These are phyloP conservation scores for Triops cancriformis DNA, from an alignment of 1,140 invertebrate genomes.

Conservation along the genomic window DNA sequence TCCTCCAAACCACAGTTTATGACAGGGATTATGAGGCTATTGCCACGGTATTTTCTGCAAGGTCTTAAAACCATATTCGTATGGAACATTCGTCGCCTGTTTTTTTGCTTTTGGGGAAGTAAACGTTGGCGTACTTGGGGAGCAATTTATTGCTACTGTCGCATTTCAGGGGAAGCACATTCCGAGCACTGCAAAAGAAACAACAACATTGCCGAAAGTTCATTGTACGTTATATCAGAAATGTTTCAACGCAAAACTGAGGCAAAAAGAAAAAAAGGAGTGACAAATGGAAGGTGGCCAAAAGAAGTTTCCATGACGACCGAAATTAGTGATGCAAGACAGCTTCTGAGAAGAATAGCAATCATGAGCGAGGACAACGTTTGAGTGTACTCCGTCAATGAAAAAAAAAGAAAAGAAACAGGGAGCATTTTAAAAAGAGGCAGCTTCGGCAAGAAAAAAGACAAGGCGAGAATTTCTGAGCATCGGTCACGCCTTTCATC, in stretches of 20 bases:
- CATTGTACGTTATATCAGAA: neutral
- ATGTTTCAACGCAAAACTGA: too few relatives aligned
- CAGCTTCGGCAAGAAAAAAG: too few relatives aligned
- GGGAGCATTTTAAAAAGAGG: too few relatives aligned
- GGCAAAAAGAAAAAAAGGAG: too few relatives aligned
- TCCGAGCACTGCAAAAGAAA: neutral
- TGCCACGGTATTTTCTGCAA: neutral
- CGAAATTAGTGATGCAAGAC: neutral
- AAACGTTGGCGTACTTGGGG: too few relatives aligned
- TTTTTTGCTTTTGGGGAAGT: too few relatives aligned
- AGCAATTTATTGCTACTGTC: neutral
- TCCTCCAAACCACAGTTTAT: slow-evolving; percentile 10
- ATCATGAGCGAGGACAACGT: neutral
- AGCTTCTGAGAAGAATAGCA: neutral
- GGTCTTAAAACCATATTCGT: neutral
- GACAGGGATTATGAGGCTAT: neutral
- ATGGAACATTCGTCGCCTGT: neutral
- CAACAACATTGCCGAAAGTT: neutral
- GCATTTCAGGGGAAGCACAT: neutral
- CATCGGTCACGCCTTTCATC: too few relatives aligned
- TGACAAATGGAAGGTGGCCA: too few relatives aligned
- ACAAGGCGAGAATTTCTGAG: too few relatives aligned
- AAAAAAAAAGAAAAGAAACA: too few relatives aligned
- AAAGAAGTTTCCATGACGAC: neutral
- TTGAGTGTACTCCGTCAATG: neutral